phyloP scores from a whole-genome alignment of 2,888 invertebrate genomes.

The Petrophora chlorosata region DNA sequence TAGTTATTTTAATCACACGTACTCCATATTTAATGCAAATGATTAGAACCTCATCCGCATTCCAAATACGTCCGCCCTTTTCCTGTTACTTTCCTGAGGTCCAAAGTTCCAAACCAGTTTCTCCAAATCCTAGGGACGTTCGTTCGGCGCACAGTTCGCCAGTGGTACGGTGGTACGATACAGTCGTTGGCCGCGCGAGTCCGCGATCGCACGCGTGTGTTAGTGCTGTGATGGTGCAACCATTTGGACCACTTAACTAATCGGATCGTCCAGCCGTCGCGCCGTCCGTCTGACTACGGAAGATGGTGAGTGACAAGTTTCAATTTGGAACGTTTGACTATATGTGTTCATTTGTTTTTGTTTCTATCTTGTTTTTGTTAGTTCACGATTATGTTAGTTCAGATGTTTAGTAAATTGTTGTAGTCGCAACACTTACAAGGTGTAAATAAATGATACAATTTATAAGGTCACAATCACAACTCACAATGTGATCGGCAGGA shows the following conservation, averaged over 20 bases:
- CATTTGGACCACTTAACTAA: constrained; percentile 70
- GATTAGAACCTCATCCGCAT: constrained; percentile 5
- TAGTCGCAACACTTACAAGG: too few species aligned
- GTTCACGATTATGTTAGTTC: background rate
- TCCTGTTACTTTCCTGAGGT: constrained; percentile 23
- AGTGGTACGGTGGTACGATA: background rate
- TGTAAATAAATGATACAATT: too few species aligned
- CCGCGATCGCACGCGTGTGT: constrained; percentile 54
- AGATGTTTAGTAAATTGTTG: constrained; percentile 10
- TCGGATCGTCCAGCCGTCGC: constrained; percentile 31
- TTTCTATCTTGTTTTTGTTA: background rate
- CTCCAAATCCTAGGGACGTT: constrained; percentile 7
- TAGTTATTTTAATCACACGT: too few species aligned
- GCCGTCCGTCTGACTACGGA: constrained; percentile 17
- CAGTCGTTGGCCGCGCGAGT: constrained; percentile 64
- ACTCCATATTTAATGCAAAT: background rate
- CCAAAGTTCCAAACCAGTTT: constrained; percentile 17
- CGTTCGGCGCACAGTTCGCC: constrained; percentile 2
- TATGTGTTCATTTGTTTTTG: background rate
- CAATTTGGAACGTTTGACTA: background rate
- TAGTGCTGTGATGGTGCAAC: constrained; percentile 53
- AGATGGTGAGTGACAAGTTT: constrained; percentile 34
- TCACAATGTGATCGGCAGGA: too few species aligned
- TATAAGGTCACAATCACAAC: too few species aligned
- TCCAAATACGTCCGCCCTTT: constrained; percentile 10